A percentile compares a stretch with the other conserved stretches of the same genome.
Evolutionary conservation across 2,888 invertebrate genomes (phyloP).

Genomic region (Micoletzkya japonica): DNA sequence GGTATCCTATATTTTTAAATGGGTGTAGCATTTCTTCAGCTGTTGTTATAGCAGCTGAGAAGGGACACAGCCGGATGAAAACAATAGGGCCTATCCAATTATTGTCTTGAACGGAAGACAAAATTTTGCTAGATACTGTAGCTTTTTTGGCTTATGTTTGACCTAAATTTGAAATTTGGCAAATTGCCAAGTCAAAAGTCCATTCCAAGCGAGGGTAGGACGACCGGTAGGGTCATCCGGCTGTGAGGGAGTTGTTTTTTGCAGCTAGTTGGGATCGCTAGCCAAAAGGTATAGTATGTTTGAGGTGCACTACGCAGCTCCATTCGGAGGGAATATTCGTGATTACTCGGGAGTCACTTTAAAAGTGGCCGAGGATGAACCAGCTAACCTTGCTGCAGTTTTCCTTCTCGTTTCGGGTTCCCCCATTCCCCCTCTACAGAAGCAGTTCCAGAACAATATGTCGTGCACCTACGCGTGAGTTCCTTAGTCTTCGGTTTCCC

Average conservation of each 20-base stretch:
- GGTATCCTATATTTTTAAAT: too few relatives aligned
- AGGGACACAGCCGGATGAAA: too few relatives aligned
- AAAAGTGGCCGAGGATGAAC: constrained; percentile 45
- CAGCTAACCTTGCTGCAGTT: constrained; percentile 63
- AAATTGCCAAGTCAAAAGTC: too few relatives aligned
- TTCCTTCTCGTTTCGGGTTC: constrained; percentile 63
- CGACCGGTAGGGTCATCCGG: neutral
- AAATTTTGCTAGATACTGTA: too few relatives aligned
- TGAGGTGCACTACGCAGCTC: constrained; percentile 59
- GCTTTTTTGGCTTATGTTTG: too few relatives aligned
- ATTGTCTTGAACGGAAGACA: too few relatives aligned
- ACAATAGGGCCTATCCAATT: too few relatives aligned
- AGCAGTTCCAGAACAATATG: constrained; percentile 66
- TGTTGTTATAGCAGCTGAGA: too few relatives aligned
- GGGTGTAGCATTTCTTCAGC: too few relatives aligned
- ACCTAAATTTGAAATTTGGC: too few relatives aligned
- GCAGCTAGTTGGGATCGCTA: neutral
- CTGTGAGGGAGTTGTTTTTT: neutral
- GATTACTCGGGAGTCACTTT: constrained; percentile 67
- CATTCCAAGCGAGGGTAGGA: too few relatives aligned
- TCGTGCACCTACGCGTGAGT: constrained; percentile 65
- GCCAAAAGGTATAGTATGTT: neutral
- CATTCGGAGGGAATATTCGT: constrained; percentile 62
- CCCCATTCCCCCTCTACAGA: constrained; percentile 63
- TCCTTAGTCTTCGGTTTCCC: neutral